A percentile compares a stretch with the other conserved stretches of the same genome.
These are phyloP conservation scores for Stichopus horrens DNA, from an alignment of 53 echinoderm and acorn worm genomes.

Conservation along the genomic window DNA sequence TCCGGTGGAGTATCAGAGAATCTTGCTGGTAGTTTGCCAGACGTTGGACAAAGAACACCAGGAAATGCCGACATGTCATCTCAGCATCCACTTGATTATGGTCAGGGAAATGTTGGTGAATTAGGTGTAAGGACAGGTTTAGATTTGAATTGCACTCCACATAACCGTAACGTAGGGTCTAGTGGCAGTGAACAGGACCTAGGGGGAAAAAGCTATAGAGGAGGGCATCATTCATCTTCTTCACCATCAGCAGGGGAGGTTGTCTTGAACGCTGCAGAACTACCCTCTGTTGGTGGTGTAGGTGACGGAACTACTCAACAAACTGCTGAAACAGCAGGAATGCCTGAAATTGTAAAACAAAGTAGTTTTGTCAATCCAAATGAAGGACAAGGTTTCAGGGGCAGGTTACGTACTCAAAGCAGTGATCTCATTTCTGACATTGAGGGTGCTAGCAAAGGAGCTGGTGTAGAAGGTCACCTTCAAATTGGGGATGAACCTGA, in stretches of 20 bases:
- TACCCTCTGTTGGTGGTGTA: background rate
- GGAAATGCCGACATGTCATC: conserved; percentile 16
- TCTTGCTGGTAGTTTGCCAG: conserved; percentile 5
- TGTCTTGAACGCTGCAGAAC: background rate
- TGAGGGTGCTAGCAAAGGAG: conserved; percentile 1
- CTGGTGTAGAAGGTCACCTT: background rate
- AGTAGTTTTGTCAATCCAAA: conserved; percentile 27
- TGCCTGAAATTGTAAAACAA: conserved; percentile 42
- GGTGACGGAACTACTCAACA: background rate
- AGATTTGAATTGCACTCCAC: background rate
- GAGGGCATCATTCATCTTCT: background rate
- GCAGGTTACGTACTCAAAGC: conserved; percentile 25
- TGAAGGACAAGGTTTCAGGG: background rate
- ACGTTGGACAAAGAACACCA: conserved; percentile 38
- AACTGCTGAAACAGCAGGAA: conserved; percentile 29
- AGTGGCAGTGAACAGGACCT: background rate
- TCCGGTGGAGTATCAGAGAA: background rate
- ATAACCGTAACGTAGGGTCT: background rate
- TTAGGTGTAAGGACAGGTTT: conserved; percentile 22
- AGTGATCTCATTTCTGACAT: conserved; percentile 46
- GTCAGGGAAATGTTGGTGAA: background rate
- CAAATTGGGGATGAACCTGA: background rate
- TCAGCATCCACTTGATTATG: background rate
- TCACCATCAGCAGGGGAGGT: background rate
- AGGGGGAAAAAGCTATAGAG: background rate